phyloP scores from a whole-genome alignment of 2,113 vertebrate species.

The Orthonyx spaldingii region DNA sequence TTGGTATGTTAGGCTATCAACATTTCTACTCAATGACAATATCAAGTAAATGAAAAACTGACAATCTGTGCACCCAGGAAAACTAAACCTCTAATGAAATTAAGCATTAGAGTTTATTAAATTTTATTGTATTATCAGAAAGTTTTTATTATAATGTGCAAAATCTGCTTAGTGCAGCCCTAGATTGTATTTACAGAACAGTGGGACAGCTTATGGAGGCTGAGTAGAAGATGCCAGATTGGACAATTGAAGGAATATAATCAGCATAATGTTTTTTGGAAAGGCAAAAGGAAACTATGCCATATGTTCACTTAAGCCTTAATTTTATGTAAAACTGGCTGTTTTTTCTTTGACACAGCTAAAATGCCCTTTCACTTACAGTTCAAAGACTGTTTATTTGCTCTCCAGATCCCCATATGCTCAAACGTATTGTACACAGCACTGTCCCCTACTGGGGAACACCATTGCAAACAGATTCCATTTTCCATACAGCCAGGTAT shows the following conservation, averaged over 20 bases:
- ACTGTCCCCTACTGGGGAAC: constrained; percentile 66
- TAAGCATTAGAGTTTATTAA: constrained; percentile 78
- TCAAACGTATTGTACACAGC: constrained; percentile 29
- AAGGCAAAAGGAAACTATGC: constrained; percentile 82
- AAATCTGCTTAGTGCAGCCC: constrained; percentile 78
- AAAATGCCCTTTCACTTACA: constrained; percentile 78
- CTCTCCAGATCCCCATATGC: constrained; percentile 65
- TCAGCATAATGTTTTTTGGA: constrained; percentile 86
- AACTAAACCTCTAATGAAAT: constrained; percentile 77
- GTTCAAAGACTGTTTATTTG: constrained; percentile 74
- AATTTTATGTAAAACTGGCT: constrained; percentile 81
- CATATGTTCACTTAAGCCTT: constrained; percentile 85
- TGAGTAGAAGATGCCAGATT: constrained; percentile 77
- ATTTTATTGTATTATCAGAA: constrained; percentile 81
- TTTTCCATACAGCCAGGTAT: constrained; percentile 7
- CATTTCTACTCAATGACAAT: constrained; percentile 44
- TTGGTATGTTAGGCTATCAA: constrained; percentile 12
- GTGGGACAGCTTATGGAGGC: constrained; percentile 71
- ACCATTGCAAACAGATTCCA: background rate
- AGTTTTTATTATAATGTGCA: constrained; percentile 81
- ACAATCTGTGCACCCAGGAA: constrained; percentile 66
- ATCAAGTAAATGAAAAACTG: constrained; percentile 64
- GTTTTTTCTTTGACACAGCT: constrained; percentile 77
- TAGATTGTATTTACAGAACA: constrained; percentile 73
- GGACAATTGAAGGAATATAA: constrained; percentile 84